A percentile compares a stretch with the other conserved stretches of the same genome.
phyloP scores from a whole-genome alignment of 1,140 invertebrate species.

The Idris sp. region DNA sequence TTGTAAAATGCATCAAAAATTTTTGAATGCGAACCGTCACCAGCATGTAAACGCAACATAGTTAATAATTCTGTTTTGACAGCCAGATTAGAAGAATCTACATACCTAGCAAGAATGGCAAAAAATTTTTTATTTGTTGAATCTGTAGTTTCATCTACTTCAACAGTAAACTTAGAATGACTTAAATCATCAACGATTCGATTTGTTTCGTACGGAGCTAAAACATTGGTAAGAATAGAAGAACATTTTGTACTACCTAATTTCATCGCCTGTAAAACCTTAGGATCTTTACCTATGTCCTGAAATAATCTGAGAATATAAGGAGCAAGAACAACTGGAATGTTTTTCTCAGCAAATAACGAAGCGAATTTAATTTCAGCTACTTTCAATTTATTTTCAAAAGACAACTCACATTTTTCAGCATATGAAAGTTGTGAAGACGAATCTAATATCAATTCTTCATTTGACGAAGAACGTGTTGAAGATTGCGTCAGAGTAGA shows the following conservation, averaged over 20 bases:
- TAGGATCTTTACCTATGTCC: conserved; percentile 9
- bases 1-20: conserved; percentile 6
- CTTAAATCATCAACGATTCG: conserved; percentile 5
- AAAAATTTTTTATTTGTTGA: conserved; percentile 18
- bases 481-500: too few species aligned
- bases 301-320: conserved; percentile 5
- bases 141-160: conserved; percentile 18
- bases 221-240: conserved; percentile 10
- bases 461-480: too few species aligned
- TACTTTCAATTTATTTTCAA: too few species aligned
- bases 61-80: conserved; percentile 8
- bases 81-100: neutral
- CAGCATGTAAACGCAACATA: conserved; percentile 1
- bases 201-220: neutral
- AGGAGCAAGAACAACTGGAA: neutral
- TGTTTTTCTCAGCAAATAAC: conserved; percentile 6
- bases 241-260: conserved; percentile 7
- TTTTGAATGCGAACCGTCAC: neutral
- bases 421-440: too few species aligned
- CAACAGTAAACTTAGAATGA: conserved; percentile 19
- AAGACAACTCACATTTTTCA: too few species aligned
- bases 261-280: conserved; percentile 2
- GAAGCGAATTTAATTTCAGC: neutral
- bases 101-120: conserved; percentile 8
- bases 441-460: too few species aligned